Evolutionary conservation across 1,140 invertebrate species (phyloP), one percentile per base, ranked within the genome.

Genomic region (Xylocopa sonorina): DNA sequence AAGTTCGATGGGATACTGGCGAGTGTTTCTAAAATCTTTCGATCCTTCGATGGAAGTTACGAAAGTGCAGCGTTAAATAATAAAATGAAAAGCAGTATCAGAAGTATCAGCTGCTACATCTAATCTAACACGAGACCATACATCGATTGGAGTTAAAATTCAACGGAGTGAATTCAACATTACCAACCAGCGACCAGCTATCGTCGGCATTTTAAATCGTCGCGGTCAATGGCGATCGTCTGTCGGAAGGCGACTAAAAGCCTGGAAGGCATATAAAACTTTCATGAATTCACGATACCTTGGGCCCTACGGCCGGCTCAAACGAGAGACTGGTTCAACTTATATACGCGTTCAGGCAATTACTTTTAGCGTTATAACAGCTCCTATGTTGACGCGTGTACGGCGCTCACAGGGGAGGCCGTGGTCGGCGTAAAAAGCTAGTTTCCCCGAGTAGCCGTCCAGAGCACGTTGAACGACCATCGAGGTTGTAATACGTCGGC

Each of bases 361-460:
- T 79, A 79, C 71, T 74, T 79, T 79, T 79, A 69, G 66, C 48
- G 53, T 60, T 69, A 71, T 77, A 69, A 77, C 66, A 69, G 66
- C 43, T 64, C n/a, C 51, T 68, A 60, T 27, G 66, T 58, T 78
- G 75, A 60, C 34, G 64, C 53, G 51, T 21, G 53, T 51, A 41
- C 29, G 21, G 29, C 32, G n/a, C 27, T 12, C 29, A 10, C 51
- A 21, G 18, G 38, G 43, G 24, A 48, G 34, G 34, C 62, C 38
- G 38, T 46, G 32, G 27, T 41, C 74, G 64, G 46, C 48, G 58
- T 50, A 62, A 79, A 75, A 55, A 66, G 60, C 69, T 63, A 74
- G 71, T 74, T 79, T 74, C 53, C 58, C 55, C 77, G 29, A 48
- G 50, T 50, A 38, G 27, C 57, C 12, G 29, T 51, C n/a, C 57